Evolutionary conservation across 2,888 invertebrate genomes (phyloP), one percentile per base, ranked within the genome.

Genomic region (Coelinius sp.): DNA sequence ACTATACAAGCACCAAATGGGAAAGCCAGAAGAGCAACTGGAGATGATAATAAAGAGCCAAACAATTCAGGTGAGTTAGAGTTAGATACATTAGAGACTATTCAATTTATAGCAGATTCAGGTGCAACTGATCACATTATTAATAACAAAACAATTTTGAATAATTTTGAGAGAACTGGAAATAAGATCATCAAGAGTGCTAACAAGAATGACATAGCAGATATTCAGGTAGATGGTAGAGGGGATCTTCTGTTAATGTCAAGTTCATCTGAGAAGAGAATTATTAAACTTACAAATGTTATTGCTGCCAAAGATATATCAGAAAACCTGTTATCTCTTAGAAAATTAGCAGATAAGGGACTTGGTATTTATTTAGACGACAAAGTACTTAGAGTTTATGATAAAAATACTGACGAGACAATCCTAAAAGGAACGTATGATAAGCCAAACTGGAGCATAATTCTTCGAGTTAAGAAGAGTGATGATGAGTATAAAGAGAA

Each of bases 201-300:
- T 10, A 78, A 76, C 38, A 77, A 75, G 53, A 78, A 78, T 52
- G 35, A 73, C 10, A 73, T 72, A 49, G 76, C 78, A 25, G 75
- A 77, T 44, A 75, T 79, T 31, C 66, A 69, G 14, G 76, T 79
- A 69, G 78, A 79, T 71, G 78, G 77, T 35, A 77, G 59, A 76
- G 78, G 77, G 10, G 70, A 78, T 73, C 69, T 79, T 12, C 53
- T 75, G 14, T 46, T 79, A 12, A 59, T 74, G 49, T 69, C 53
- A 12, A 65, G 77, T 62, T 44, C 56, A 14, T 56, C 59, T 25
- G 56, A 71, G 22, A 56, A 52, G n/a, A 76, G 59, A 41, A 24
- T 56, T 17, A 71, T 76, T 12, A 77, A 73, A 44, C 59, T 78
- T 27, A 70, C 73, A 35, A 73, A 77, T 41, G 78, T 79, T 12